phyloP scores from a whole-genome alignment of 2,888 invertebrate species.

The Oasisia sp. region DNA sequence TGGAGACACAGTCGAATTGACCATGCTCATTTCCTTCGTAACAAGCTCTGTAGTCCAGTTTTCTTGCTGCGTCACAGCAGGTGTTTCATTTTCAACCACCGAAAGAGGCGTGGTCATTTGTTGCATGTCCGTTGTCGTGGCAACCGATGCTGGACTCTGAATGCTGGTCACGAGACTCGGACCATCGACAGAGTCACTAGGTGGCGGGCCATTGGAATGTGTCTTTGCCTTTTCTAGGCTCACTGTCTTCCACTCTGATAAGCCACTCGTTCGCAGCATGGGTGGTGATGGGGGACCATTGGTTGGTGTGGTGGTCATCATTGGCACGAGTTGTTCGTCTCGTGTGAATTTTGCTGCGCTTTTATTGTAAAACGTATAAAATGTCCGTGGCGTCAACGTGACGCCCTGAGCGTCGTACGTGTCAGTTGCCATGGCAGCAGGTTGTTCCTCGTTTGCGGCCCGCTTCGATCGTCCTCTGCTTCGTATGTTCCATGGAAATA shows the following conservation, averaged over 20 bases:
- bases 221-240: neutral
- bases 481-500: neutral
- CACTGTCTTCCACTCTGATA: neutral
- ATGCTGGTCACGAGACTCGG: neutral
- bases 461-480: neutral
- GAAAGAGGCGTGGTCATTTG: neutral
- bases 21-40: neutral
- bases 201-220: neutral
- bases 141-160: neutral
- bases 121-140: neutral
- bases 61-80: neutral
- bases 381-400: constrained; percentile 2
- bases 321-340: neutral
- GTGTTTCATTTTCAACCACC: neutral
- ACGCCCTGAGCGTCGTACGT: neutral
- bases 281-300: neutral
- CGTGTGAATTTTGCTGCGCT: neutral
- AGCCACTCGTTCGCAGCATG: neutral
- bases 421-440: neutral
- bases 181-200: neutral
- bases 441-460: neutral
- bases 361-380: neutral
- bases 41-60: neutral
- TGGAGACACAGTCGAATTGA: neutral
- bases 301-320: neutral